Evolutionary conservation across 1,140 invertebrate species (phyloP).

Genomic region (Procambarus clarkii): DNA sequence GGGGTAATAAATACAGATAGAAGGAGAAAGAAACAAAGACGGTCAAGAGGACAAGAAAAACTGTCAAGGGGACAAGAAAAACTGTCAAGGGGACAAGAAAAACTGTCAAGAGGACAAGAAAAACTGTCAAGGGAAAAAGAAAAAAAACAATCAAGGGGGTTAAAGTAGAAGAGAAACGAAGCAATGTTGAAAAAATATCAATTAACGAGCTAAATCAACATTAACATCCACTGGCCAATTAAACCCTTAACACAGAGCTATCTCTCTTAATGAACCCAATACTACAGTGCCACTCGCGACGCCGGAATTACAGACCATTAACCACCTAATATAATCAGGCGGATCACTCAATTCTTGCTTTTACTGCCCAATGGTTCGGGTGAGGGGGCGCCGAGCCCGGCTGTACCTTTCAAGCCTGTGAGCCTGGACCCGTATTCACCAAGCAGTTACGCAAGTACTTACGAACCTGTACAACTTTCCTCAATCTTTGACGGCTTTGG

Average conservation of each 20-base stretch:
- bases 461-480: too few relatives aligned
- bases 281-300: background rate
- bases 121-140: too few relatives aligned
- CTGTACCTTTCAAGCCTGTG: too few relatives aligned
- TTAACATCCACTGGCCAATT: conserved; percentile 50
- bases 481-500: too few relatives aligned
- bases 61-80: too few relatives aligned
- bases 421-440: too few relatives aligned
- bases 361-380: background rate
- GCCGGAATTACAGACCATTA: conserved; percentile 32
- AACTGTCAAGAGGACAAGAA: too few relatives aligned
- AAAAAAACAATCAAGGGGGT: background rate
- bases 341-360: background rate
- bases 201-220: background rate
- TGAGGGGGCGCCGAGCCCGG: too few relatives aligned
- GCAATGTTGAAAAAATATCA: background rate
- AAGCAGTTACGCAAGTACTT: too few relatives aligned
- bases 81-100: too few relatives aligned
- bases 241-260: conserved; percentile 37
- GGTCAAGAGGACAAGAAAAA: background rate
- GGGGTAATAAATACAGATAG: background rate
- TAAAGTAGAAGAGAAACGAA: background rate
- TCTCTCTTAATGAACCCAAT: conserved; percentile 49
- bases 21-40: background rate
- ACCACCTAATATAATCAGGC: conserved; percentile 4